Evolutionary conservation across 2,797 vertebrate genomes (phyloP).

Genomic region (Coregonus ussuriensis): DNA sequence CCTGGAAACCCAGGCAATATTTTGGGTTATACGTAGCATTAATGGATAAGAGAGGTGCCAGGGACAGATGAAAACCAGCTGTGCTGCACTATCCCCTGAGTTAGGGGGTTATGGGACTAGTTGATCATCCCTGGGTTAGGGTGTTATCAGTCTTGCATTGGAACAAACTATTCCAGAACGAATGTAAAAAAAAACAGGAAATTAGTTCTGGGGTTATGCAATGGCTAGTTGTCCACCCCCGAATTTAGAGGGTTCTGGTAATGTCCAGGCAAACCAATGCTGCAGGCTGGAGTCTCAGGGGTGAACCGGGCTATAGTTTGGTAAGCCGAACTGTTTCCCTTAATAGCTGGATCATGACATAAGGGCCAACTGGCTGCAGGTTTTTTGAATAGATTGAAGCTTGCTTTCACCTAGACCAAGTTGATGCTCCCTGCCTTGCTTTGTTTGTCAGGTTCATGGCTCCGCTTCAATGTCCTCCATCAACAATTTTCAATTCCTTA

Average conservation of each 20-base stretch:
- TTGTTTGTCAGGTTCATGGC: slow-evolving; percentile 33
- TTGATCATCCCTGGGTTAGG: too few relatives aligned
- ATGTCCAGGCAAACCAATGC: slow-evolving; percentile 31
- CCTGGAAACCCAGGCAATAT: background rate
- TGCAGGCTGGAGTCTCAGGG: slow-evolving; percentile 49
- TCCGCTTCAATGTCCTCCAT: slow-evolving; percentile 42
- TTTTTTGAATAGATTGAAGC: slow-evolving; percentile 34
- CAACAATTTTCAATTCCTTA: slow-evolving; percentile 72
- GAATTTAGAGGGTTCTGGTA: background rate
- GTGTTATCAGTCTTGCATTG: too few relatives aligned
- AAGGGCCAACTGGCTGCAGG: slow-evolving; percentile 43
- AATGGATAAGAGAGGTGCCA: background rate
- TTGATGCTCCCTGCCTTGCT: slow-evolving; percentile 18
- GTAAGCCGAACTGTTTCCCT: slow-evolving; percentile 36
- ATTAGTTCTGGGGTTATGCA: background rate
- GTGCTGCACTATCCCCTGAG: too few relatives aligned
- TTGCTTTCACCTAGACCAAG: slow-evolving; percentile 37
- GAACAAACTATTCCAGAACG: too few relatives aligned
- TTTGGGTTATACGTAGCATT: background rate
- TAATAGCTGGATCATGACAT: slow-evolving; percentile 62
- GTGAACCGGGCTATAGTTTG: slow-evolving; percentile 25
- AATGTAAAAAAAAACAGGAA: too few relatives aligned
- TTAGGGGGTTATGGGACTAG: too few relatives aligned
- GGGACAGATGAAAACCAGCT: background rate
- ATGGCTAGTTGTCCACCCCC: background rate